Evolutionary conservation across 2,797 vertebrate species (phyloP).

Genomic region (Uromys caudimaculatus): DNA sequence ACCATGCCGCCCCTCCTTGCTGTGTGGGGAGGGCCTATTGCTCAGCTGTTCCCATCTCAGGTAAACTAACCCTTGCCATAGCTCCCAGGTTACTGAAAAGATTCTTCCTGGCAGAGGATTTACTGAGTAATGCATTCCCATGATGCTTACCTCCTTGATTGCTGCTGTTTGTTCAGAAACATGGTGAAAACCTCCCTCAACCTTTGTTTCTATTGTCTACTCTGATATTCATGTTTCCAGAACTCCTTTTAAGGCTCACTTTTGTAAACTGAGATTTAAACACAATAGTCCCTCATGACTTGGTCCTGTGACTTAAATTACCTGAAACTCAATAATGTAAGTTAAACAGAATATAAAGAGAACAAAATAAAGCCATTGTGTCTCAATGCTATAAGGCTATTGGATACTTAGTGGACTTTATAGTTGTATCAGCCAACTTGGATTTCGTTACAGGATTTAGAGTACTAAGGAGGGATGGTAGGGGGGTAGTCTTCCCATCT

Average conservation of each 20-base stretch:
- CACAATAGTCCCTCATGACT: neutral
- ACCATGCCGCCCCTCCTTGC: neutral
- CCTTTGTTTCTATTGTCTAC: neutral
- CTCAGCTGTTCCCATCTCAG: neutral
- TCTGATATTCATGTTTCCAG: neutral
- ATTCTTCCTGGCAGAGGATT: neutral
- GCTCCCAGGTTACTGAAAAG: neutral
- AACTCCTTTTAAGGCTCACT: neutral
- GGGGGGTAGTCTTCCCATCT: neutral
- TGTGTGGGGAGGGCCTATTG: neutral
- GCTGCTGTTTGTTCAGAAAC: neutral
- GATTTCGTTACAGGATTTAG: neutral
- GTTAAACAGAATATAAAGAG: slow-evolving; percentile 27
- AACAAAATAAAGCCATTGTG: neutral
- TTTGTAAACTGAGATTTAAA: slow-evolving; percentile 54
- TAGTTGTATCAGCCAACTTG: neutral
- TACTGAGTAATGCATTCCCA: neutral
- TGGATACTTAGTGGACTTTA: neutral
- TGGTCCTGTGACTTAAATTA: slow-evolving; percentile 42
- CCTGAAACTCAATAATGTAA: neutral
- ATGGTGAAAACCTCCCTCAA: neutral
- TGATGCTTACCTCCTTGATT: neutral
- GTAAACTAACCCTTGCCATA: neutral
- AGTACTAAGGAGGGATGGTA: neutral
- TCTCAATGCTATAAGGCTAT: neutral